phyloP scores from a whole-genome alignment of 1,140 invertebrate species.

The Maconellicoccus hirsutus region DNA sequence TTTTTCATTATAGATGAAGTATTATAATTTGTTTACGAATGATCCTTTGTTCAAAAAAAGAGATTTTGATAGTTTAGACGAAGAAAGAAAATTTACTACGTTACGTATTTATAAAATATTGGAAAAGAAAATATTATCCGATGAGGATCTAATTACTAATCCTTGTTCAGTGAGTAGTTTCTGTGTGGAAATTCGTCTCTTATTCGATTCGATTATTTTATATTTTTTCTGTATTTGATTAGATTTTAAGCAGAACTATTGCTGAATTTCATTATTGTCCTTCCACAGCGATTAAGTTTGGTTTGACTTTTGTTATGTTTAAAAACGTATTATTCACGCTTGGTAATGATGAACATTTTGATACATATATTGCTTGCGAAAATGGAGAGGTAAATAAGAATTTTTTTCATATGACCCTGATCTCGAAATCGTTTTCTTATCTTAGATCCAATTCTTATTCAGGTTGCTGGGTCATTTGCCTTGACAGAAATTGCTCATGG shows the following conservation, averaged over 20 bases:
- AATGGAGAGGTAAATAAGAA: slow-evolving; percentile 25
- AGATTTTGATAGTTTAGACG: slow-evolving; percentile 40
- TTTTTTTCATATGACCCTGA: background rate
- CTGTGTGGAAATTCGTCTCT: background rate
- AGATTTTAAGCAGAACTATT: background rate
- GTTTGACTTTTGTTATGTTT: slow-evolving; percentile 52
- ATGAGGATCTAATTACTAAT: background rate
- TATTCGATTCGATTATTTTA: background rate
- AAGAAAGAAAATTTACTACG: slow-evolving; percentile 46
- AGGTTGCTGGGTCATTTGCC: slow-evolving; percentile 60
- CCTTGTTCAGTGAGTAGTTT: background rate
- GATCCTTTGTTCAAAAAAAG: slow-evolving; percentile 41
- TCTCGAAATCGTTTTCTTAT: background rate
- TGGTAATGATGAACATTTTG: slow-evolving; percentile 62
- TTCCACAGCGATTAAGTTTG: slow-evolving; percentile 55
- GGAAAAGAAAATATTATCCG: background rate
- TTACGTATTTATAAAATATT: slow-evolving; percentile 15
- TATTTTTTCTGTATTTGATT: background rate
- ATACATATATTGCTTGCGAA: slow-evolving; percentile 48
- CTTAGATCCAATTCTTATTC: slow-evolving; percentile 23
- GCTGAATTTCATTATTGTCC: slow-evolving; percentile 44
- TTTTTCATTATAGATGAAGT: background rate
- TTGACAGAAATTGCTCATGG: slow-evolving; percentile 90
- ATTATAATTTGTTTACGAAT: background rate
- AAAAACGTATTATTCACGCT: slow-evolving; percentile 53